These are phyloP conservation scores for Micromesistius poutassou DNA, from an alignment of 2,797 vertebrate genomes.

Conservation along the genomic window DNA sequence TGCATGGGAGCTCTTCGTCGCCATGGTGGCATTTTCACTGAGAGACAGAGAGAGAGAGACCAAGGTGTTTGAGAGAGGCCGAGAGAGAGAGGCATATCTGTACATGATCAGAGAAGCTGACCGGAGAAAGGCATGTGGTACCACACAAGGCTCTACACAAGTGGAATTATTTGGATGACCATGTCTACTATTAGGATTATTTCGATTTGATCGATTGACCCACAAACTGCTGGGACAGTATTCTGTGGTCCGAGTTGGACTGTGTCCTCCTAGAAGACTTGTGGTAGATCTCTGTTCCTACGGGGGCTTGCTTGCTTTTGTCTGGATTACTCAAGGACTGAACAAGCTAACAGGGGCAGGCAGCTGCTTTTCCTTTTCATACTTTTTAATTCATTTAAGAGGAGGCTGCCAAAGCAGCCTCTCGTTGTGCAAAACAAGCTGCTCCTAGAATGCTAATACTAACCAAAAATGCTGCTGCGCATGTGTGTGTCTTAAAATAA, in stretches of 20 bases:
- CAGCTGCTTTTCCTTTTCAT: conserved; percentile 2
- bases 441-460: background rate
- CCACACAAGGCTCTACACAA: background rate
- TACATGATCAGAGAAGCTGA: background rate
- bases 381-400: background rate
- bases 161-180: background rate
- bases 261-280: background rate
- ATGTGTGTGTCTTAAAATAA: background rate
- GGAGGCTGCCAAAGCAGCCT: background rate
- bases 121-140: background rate
- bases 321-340: background rate
- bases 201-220: background rate
- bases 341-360: background rate
- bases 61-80: background rate
- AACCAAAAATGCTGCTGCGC: background rate
- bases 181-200: background rate
- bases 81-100: background rate
- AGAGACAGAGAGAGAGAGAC: conserved; percentile 1
- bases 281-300: background rate
- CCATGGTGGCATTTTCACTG: background rate
- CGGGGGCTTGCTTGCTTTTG: background rate
- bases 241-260: background rate
- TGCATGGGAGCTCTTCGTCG: background rate
- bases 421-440: background rate
- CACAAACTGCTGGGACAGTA: background rate